These are phyloP conservation scores for Saccostrea cuccullata DNA, from an alignment of 1,140 invertebrate species.

Conservation along the genomic window DNA sequence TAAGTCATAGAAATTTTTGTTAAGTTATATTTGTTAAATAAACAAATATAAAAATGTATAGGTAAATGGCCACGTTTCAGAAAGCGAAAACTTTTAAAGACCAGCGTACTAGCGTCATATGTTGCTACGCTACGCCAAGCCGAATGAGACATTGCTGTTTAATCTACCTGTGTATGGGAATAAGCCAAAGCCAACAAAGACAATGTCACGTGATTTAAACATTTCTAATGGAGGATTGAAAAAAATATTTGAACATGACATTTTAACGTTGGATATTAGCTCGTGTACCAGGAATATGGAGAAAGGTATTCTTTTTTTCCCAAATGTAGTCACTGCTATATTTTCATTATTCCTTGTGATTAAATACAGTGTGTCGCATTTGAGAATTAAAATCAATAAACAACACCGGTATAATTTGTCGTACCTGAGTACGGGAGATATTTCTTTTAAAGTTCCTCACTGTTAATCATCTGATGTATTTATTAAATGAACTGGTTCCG, in stretches of 20 bases:
- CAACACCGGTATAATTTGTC: constrained; percentile 20
- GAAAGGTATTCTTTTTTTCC: constrained; percentile 30
- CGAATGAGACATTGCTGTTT: constrained; percentile 22
- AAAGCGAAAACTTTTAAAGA: constrained; percentile 37
- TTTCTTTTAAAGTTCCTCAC: constrained; percentile 36
- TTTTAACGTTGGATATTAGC: constrained; percentile 17
- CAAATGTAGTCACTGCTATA: background rate
- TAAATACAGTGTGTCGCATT: background rate
- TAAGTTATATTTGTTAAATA: constrained; percentile 8
- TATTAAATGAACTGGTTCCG: constrained; percentile 35
- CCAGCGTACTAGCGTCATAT: constrained; percentile 24
- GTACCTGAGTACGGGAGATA: constrained; percentile 26
- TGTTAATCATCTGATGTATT: constrained; percentile 36
- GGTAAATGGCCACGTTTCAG: background rate
- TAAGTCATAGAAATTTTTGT: constrained; percentile 15
- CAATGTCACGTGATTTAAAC: constrained; percentile 29
- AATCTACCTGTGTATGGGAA: constrained; percentile 35
- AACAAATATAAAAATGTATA: background rate
- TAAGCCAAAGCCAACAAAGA: constrained; percentile 33
- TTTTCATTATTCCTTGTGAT: background rate
- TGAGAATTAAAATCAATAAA: constrained; percentile 32
- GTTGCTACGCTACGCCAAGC: constrained; percentile 33
- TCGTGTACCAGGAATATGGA: constrained; percentile 16
- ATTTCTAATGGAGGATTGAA: constrained; percentile 37
- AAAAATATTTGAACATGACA: constrained; percentile 35